Base-by-base conservation (phyloP, 2,113 vertebrate genomes). In the Esox niger region DNA sequence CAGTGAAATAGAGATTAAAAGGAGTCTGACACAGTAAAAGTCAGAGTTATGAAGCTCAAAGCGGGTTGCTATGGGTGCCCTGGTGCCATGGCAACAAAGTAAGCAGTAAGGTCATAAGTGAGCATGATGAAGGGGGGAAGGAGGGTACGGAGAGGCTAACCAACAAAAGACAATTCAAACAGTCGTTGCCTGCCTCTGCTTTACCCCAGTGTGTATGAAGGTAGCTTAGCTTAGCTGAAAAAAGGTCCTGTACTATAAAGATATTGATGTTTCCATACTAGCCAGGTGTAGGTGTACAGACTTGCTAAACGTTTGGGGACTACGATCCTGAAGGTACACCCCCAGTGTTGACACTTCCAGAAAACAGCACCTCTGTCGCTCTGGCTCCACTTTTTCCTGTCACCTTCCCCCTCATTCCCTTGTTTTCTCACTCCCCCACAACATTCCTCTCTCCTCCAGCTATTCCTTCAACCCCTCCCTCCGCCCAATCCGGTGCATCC, bases 81-180 rank as follows among this genome's bases (percentile, higher is more conserved):
- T 60, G 79, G 80, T 86, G 74, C 85, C 84, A 90, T 91, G 88
- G 88, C 81, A 86, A 91, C 90, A 59, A 62, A 81, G 70, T 74
- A 74, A 88, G 72, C 66, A 32, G 55, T 55, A 21, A 83, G 86
- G 84, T 87, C 81, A 70, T 60, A 64, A 30, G 46, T 69, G 65
- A 69, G 79, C 73, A 71, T 73, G 47, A 9, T 49, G 8, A 60
- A 70, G 81, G 78, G 60, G 46, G 43, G 29, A 4, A 21, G 17
- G 30, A 13, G 32, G 2, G 21, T 6, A 13, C 29, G 5, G 43
- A 15, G 23, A 59, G 56, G 17, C n/a, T 2, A 30, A 23, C 84
- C 4, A 47, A 55, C 35, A 49, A 31, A 58, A 64, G 65, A 54
- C 71, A 77, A 81, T 85, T 87, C 82, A 89, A 87, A 85, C 84